Evolutionary conservation across 30 jellyfish, hydroid and myxozoan species (phyloP), one percentile per base, ranked within the genome.

Genomic region (Turritopsis rubra): DNA sequence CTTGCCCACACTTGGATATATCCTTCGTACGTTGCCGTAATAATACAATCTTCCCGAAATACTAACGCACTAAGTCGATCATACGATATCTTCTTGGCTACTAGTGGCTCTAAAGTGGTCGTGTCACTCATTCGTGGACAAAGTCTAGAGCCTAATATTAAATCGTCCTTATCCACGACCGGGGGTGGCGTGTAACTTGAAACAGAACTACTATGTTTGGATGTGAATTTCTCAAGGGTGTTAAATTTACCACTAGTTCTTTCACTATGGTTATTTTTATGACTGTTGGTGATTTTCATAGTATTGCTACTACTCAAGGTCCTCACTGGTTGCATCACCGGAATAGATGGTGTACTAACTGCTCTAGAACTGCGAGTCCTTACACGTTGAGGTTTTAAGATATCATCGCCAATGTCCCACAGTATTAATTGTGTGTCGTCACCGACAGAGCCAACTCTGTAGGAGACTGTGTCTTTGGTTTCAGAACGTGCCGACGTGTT

Each of bases 1-100:
- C 98, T 82, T 79, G 96, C 96, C 98, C 98, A 92, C 31, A 92
- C 98, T 54, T 92, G 92, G 60, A 92, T 81, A 77, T 92, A 88
- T 1, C 98, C 98, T 71, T 92, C 98, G 78, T 52, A 87, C 18
- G 95, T 82, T 17, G 95, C 88, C 28, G 98, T 92, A 53, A 92
- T 95, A n/a, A 92, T 73, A 68, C 98, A 92, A 73, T 92, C 98
- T 68, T 92, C 96, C 52, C 95, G 86, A 85, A 92, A 92, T 7
- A 85, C 96, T 86, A 92, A 81, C 21, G 90, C 92, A 84, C 98
- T 88, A 24, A 92, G 83, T 65, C 98, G 81, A 73, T 92, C 98
- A 72, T 85, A 89, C 1, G 98, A 73, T 8, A 92, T 92, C 73
- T 92, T 92, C 89, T 92, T 92, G 20, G 96, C 92, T 0, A 92